These are phyloP conservation scores for Leptoteleia sp. DNA, from an alignment of 1,140 invertebrate species.

Conservation along the genomic window DNA sequence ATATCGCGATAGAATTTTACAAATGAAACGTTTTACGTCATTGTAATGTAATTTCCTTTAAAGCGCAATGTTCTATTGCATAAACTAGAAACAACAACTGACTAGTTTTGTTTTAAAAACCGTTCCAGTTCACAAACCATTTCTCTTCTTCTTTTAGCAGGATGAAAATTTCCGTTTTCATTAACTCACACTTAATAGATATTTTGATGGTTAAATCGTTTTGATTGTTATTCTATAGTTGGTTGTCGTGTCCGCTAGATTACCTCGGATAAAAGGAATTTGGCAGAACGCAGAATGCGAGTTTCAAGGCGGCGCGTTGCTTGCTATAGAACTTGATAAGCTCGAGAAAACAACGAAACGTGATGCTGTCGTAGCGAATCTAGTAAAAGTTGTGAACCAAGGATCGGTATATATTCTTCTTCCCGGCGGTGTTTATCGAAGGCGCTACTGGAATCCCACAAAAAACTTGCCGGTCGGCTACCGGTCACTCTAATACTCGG, in stretches of 20 bases:
- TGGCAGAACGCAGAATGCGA: constrained; percentile 22
- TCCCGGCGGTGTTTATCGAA: constrained; percentile 76
- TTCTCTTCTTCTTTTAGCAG: no score
- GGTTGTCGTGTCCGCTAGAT: constrained; percentile 28
- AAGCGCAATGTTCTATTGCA: no score
- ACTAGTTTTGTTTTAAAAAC: no score
- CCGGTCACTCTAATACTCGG: constrained; percentile 77
- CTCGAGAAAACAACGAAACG: constrained; percentile 69
- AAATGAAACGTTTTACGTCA: no score
- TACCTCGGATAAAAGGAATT: constrained; percentile 55
- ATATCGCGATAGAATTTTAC: no score
- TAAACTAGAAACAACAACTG: no score
- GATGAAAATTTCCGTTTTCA: not conserved
- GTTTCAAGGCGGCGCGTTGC: constrained; percentile 29
- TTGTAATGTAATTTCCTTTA: no score
- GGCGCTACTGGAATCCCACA: constrained; percentile 79
- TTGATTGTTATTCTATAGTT: constrained; percentile 5
- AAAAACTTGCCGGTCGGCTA: constrained; percentile 78
- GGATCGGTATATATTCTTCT: constrained; percentile 63
- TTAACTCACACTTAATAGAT: not conserved
- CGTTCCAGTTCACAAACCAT: no score
- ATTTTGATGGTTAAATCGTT: not conserved
- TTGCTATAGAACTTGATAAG: constrained; percentile 60
- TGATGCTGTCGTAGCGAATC: constrained; percentile 72
- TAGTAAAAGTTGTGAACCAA: constrained; percentile 74